Percentiles rank a stretch among this genome's conserved stretches.
phyloP scores from a whole-genome alignment of 1,140 invertebrate genomes.

The Saccostrea echinata region DNA sequence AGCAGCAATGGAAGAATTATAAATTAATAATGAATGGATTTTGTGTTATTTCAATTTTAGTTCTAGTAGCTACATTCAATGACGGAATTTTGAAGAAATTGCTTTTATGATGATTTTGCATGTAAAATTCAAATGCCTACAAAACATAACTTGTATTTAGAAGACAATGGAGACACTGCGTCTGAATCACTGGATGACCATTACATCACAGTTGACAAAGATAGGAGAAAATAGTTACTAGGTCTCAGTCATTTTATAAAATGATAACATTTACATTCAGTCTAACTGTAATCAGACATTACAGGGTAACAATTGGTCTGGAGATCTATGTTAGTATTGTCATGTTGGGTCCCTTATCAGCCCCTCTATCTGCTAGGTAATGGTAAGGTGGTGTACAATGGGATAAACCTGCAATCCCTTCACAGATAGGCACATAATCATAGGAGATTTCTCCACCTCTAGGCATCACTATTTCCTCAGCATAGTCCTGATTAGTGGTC shows the following conservation, averaged over 20 bases:
- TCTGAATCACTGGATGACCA: too few species aligned
- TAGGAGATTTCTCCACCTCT: background rate
- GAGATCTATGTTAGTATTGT: background rate
- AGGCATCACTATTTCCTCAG: background rate
- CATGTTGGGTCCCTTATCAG: conserved; percentile 1
- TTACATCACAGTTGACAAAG: background rate
- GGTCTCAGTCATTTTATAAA: background rate
- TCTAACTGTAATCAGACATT: conserved; percentile 16
- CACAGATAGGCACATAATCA: background rate
- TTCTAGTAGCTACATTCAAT: too few species aligned
- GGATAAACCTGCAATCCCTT: background rate
- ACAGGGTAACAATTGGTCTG: conserved; percentile 15
- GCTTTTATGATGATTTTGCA: too few species aligned
- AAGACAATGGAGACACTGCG: too few species aligned
- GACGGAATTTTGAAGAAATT: too few species aligned
- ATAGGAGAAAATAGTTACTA: background rate
- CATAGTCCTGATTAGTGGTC: background rate
- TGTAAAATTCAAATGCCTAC: too few species aligned
- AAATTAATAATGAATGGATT: too few species aligned
- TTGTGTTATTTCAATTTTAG: too few species aligned
- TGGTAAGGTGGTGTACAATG: conserved; percentile 10
- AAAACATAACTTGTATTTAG: too few species aligned
- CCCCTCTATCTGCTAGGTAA: conserved; percentile 8
- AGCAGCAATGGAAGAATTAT: too few species aligned
- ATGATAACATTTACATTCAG: conserved; percentile 16